Conservation (phyloP, 2,113 vertebrate genomes). For the Leptodactylus fuscus region DNA sequence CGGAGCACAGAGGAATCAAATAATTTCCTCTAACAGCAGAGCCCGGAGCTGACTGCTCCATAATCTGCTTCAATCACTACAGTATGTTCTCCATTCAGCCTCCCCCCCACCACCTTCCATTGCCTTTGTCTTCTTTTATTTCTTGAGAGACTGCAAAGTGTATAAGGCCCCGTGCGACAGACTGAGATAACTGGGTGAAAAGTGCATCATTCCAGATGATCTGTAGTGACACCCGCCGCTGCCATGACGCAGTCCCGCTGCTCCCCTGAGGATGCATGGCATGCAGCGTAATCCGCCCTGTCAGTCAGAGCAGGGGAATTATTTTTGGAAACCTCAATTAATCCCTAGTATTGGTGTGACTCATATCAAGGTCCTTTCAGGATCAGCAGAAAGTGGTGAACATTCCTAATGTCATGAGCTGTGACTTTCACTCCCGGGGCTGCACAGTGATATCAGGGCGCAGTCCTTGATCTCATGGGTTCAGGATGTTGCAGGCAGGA, state of each 20-base stretch:
- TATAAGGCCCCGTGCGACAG: background rate
- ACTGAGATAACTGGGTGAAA: background rate
- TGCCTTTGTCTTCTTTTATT: background rate
- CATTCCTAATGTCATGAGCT: background rate
- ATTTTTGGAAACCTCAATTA: constrained; percentile 13
- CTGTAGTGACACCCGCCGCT: constrained; percentile 16
- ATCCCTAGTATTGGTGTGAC: background rate
- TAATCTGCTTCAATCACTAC: constrained; percentile 16
- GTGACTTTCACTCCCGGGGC: background rate
- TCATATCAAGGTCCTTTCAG: background rate
- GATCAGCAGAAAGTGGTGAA: background rate
- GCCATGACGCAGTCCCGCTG: background rate
- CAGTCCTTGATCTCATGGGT: too few species aligned
- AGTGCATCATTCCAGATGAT: constrained; percentile 26
- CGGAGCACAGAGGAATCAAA: constrained; percentile 65
- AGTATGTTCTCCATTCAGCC: background rate
- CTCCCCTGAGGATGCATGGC: background rate
- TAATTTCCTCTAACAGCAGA: constrained; percentile 67
- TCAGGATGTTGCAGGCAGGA: too few species aligned
- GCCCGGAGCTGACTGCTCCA: constrained; percentile 43
- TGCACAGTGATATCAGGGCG: background rate
- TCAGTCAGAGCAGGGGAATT: background rate
- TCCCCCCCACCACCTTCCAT: background rate
- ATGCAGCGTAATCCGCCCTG: background rate
- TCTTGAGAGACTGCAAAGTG: constrained; percentile 13